These are phyloP conservation scores for Phalacrocorax brasilianus DNA, from an alignment of 2,113 vertebrate genomes.

Conservation along the genomic window DNA sequence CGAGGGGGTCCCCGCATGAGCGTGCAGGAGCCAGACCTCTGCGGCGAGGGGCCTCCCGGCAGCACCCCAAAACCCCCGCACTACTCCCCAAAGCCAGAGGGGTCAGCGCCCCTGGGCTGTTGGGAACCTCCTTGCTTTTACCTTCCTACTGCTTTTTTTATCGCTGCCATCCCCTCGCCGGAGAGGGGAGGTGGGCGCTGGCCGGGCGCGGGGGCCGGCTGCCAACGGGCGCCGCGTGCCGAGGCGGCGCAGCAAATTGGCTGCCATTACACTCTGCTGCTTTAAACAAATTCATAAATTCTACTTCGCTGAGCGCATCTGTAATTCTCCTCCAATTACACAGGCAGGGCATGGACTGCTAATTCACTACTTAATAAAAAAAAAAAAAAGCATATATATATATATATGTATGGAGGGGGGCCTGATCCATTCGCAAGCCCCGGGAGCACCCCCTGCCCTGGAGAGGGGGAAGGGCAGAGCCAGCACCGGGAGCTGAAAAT, in stretches of 20 bases:
- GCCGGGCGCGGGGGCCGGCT: neutral
- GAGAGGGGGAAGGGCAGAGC: neutral
- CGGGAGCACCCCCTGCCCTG: neutral
- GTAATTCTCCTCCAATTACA: conserved; percentile 50
- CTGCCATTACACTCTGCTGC: conserved; percentile 28
- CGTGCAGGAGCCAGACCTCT: fast-evolving
- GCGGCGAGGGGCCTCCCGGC: neutral
- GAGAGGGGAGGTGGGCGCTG: neutral
- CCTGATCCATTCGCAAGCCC: neutral
- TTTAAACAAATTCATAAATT: conserved; percentile 61
- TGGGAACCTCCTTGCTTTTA: neutral
- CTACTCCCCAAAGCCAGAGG: neutral
- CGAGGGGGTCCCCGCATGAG: neutral
- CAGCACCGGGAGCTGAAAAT: neutral
- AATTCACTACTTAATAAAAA: conserved; percentile 12
- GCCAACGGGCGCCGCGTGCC: neutral
- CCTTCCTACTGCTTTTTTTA: neutral
- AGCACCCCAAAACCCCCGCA: neutral
- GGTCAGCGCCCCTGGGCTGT: neutral
- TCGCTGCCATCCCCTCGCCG: neutral
- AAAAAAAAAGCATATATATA: neutral
- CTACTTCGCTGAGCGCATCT: conserved; percentile 36
- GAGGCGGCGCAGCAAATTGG: conserved; percentile 21
- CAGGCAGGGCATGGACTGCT: neutral
- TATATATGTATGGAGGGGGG: neutral